Conservation (phyloP, 1,140 invertebrate genomes). For the Propsilocerus akamusi region DNA sequence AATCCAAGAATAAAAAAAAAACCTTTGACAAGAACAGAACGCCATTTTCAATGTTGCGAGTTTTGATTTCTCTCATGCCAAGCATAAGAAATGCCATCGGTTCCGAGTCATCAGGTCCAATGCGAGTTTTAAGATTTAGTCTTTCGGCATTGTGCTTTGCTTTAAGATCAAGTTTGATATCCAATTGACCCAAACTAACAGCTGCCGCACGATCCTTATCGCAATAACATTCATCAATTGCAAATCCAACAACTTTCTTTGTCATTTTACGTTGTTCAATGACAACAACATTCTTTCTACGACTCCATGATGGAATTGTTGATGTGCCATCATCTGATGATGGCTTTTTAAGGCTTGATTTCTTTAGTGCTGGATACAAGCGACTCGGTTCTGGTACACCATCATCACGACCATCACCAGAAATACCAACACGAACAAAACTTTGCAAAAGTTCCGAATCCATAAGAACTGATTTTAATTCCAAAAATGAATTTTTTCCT, state of each 20-base stretch:
- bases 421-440: slow-evolving; percentile 45
- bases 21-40: slow-evolving; percentile 66
- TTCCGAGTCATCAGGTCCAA: slow-evolving; percentile 61
- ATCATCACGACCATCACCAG: slow-evolving; percentile 11
- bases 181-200: slow-evolving; percentile 60
- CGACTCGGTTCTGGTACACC: slow-evolving; percentile 4
- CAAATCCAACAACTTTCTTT: slow-evolving; percentile 6
- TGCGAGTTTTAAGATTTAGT: slow-evolving; percentile 26
- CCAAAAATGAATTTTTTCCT: slow-evolving; percentile 2
- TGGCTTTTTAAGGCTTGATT: slow-evolving; percentile 18
- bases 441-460: slow-evolving; percentile 56
- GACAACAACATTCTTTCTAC: slow-evolving; percentile 5
- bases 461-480: slow-evolving; percentile 18
- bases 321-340: slow-evolving; percentile 14
- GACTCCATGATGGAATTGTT: slow-evolving; percentile 1
- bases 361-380: slow-evolving; percentile 9
- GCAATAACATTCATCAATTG: slow-evolving; percentile 57
- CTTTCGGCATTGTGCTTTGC: slow-evolving; percentile 34
- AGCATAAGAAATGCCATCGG: slow-evolving; percentile 51
- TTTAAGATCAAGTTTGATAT: slow-evolving; percentile 69
- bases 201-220: slow-evolving; percentile 80
- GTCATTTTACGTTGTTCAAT: slow-evolving; percentile 2
- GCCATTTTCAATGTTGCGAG: slow-evolving; percentile 46
- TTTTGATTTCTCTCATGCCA: slow-evolving; percentile 51
- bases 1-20: slow-evolving; percentile 8